Evolutionary conservation across 2,113 vertebrate genomes (phyloP).

Genomic region (Capricornis sumatraensis): DNA sequence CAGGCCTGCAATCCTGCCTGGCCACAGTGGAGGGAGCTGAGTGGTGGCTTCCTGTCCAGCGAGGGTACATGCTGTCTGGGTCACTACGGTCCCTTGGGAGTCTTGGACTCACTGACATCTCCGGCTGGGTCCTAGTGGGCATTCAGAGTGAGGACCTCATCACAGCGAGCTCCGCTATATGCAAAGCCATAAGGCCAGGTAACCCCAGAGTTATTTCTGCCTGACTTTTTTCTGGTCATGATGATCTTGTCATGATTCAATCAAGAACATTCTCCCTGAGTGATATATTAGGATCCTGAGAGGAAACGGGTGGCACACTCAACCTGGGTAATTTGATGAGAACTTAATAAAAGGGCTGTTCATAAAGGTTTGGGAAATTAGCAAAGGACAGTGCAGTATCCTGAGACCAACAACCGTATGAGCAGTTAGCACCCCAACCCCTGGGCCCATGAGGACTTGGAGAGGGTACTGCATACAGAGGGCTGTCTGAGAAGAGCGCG

Average conservation of each 20-base stretch:
- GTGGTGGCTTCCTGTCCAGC: neutral
- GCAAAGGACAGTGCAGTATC: neutral
- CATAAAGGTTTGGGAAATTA: neutral
- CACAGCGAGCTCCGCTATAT: neutral
- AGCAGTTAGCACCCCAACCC: neutral
- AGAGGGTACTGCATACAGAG: neutral
- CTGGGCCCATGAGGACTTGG: neutral
- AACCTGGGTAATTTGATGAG: neutral
- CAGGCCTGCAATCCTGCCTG: neutral
- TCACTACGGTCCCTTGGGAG: neutral
- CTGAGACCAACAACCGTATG: neutral
- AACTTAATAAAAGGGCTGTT: neutral
- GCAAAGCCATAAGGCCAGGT: neutral
- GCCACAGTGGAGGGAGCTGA: neutral
- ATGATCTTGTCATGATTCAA: neutral
- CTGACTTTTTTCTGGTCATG: neutral
- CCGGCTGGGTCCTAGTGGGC: neutral
- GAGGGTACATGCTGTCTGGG: neutral
- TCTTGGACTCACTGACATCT: neutral
- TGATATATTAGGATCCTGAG: neutral
- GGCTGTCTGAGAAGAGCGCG: neutral
- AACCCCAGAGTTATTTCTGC: neutral
- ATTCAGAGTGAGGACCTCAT: neutral
- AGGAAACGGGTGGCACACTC: neutral
- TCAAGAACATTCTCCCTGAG: neutral